Base-by-base conservation (phyloP, 2,888 invertebrate species). In the Sepioteuthis lessoniana region DNA sequence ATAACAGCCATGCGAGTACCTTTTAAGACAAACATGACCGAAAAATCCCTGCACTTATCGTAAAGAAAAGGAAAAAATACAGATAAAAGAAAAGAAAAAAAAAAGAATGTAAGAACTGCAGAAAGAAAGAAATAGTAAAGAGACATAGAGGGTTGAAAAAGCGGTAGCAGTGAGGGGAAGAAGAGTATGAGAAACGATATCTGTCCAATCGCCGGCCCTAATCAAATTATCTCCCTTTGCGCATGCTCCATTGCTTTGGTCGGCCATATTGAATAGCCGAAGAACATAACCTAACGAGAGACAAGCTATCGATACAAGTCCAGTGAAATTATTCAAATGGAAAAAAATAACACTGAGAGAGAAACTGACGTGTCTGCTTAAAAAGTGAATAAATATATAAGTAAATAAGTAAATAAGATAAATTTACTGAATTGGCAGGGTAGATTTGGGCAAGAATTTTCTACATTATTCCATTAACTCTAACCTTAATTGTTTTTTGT, bases 191-290 rank as follows among this genome's bases (percentile, higher is more conserved):
- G 60, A 60, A 60, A 60, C 31, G 8, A 60, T 28, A 25, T 28
- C 7, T 1, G 25, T 60, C 31, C 60, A 60, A 60, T 60, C 60
- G 60, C 8, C 60, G 28, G 60, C 8, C 60, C 25, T 60, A 60
- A 60, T 60, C 60, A 60, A 60, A 60, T 60, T 60, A 60, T 31
- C 25, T 60, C 60, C 60, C 60, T 60, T 60, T n/a, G n/a, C n/a
- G n/a, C n/a, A n/a, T 76, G 76, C 76, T 31, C 76, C 76, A 31
- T 76, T 76, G 76, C 76, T 76, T 76, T n/a, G 8, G 76, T 76
- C 76, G 76, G 76, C 76, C 76, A 76, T 76, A n/a, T 76, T 76
- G 31, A 76, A 76, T 76, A 76, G 76, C 76, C 76, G 76, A 76
- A n/a, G 31, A 31, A 10, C n/a, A 76, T 31, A 21, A n/a, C 10